Base-by-base conservation (phyloP, 1,140 invertebrate genomes). In the Anoplophora glabripennis region DNA sequence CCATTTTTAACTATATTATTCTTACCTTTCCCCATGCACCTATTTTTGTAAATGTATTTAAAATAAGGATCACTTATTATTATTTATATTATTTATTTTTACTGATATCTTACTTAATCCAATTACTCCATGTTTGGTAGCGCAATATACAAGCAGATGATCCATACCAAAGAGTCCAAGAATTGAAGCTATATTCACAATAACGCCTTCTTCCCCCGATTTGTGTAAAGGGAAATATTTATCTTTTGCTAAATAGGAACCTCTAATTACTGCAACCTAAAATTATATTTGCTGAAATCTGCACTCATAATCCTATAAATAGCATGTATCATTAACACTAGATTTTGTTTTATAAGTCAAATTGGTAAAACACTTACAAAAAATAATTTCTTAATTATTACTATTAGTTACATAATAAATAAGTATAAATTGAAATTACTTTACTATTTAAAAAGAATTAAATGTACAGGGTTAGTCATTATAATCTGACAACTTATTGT, bases 181-280 rank as follows among this genome's bases (percentile, higher is more conserved):
- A 18, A 51, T 34, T 15, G 48, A 51, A 14, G 48, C 18, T 7
- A 28, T 51, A 33, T 51, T 51, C 36, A 51, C 17, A 12, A 51
- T 17, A 9, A 36, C 7, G n/a, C 48, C 48, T 36, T 51, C 33
- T 35, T 51, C 48, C 11, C 17, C n/a, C 3, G 48, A 36, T 35
- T 51, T 51, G 17, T 51, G 34, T 51, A 34, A n/a, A n/a, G 48
- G 48, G 11, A 51, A 38, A 14, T 35, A 51, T 51, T 35, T 34
- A 10, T 34, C 33, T 4, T 34, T 34, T 0, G 48, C 48, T 7
- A 51, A 14, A 14, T 34, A 36, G 35, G 18, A 34, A 9, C 48
- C 48, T 14, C 48, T 9, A 14, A 51, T 51, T 12, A 51, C 48
- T 34, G 11, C 48, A 3, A 9, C 12, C 48, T 51, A 33, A 34